Percentiles rank a stretch among this genome's conserved stretches.
These are phyloP conservation scores for Pelodytes ibericus DNA, from an alignment of 2,797 vertebrate species.

Conservation along the genomic window DNA sequence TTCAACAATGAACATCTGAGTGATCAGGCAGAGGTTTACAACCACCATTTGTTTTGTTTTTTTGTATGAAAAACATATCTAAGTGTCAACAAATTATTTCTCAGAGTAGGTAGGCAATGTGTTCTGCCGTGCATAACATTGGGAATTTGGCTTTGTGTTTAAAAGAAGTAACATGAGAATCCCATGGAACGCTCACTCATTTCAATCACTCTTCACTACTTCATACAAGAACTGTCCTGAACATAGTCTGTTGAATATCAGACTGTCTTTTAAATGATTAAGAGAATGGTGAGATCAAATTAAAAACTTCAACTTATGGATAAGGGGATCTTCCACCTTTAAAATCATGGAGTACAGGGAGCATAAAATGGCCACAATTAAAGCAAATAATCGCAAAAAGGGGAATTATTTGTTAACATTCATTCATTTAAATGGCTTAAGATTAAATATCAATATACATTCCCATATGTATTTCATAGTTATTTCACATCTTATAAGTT, in stretches of 20 bases:
- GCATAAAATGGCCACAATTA: too few species aligned
- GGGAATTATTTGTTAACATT: too few species aligned
- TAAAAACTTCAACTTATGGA: slow-evolving; percentile 49
- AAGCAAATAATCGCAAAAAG: too few species aligned
- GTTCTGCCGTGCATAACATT: not conserved
- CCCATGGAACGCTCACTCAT: slow-evolving; percentile 39
- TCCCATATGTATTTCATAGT: too few species aligned
- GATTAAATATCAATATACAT: too few species aligned
- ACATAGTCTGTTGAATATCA: slow-evolving; percentile 68
- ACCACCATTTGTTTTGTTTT: not conserved
- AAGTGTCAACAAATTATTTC: not conserved
- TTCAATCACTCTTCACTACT: slow-evolving; percentile 59
- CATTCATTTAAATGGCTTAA: too few species aligned
- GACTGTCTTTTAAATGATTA: slow-evolving; percentile 77
- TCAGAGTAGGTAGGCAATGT: not conserved
- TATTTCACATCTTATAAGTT: too few species aligned
- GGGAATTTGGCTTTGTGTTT: slow-evolving; percentile 48
- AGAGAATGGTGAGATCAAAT: slow-evolving; percentile 66
- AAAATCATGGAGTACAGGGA: not conserved
- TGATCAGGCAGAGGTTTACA: not conserved
- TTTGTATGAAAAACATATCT: too few species aligned
- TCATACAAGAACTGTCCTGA: slow-evolving; percentile 57
- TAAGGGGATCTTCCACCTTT: not conserved
- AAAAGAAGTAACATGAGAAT: slow-evolving; percentile 56
- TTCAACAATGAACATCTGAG: not conserved